phyloP scores from a whole-genome alignment of 23 tunicate genomes.

The Clavelina lepadiformis region DNA sequence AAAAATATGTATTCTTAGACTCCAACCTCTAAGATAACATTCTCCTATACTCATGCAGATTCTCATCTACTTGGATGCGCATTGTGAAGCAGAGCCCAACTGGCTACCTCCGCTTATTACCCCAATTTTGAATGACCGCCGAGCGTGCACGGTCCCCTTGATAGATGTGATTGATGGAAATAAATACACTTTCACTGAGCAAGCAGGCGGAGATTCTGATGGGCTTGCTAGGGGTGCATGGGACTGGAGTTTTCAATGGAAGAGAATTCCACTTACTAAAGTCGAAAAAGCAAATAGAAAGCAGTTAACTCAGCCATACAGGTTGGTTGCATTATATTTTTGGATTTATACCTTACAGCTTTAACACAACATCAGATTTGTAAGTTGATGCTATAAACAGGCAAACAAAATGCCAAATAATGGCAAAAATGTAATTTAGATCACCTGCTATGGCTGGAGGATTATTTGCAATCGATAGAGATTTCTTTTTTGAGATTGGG shows the following conservation, averaged over 20 bases:
- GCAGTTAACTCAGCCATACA: conserved; percentile 79
- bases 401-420: background rate
- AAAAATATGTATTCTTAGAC: too few species aligned
- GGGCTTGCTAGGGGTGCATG: conserved; percentile 97
- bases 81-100: conserved; percentile 97
- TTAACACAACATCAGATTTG: background rate
- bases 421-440: too few species aligned
- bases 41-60: too few species aligned
- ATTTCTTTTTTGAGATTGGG: conserved; percentile 81
- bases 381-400: background rate
- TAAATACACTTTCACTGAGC: conserved; percentile 96
- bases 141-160: conserved; percentile 90
- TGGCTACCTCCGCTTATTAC: conserved; percentile 96
- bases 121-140: conserved; percentile 82
- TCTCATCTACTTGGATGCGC: conserved; percentile 94
- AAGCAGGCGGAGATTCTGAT: conserved; percentile 96
- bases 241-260: conserved; percentile 99
- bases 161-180: conserved; percentile 97
- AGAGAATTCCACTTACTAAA: conserved; percentile 85
- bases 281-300: conserved; percentile 66
- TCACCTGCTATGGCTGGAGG: conserved; percentile 99
- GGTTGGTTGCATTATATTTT: conserved; percentile 12
- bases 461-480: conserved; percentile 88
- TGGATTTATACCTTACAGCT: background rate
- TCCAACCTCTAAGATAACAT: too few species aligned